Conservation (phyloP, 1,140 invertebrate genomes). For the Macrosteles quadrilineatus region DNA sequence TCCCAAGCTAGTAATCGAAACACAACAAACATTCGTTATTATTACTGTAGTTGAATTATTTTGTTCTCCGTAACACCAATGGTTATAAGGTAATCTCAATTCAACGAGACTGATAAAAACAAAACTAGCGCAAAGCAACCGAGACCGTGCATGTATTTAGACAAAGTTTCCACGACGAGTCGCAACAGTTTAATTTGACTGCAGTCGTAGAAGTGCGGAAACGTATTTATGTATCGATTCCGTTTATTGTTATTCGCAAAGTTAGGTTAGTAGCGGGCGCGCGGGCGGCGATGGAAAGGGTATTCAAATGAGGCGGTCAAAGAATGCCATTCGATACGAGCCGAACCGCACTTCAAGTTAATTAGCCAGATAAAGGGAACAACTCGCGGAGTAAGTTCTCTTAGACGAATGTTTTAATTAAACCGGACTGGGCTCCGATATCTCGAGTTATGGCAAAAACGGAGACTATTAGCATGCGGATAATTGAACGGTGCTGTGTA, state of each 20-base stretch:
- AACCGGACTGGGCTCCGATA: slow-evolving; percentile 3
- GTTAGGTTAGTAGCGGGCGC: not conserved
- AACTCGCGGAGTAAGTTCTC: not conserved
- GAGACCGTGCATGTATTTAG: too few species aligned
- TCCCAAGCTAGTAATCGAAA: too few species aligned
- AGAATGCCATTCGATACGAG: slow-evolving; percentile 20
- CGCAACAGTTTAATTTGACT: too few species aligned
- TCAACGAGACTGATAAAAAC: too few species aligned
- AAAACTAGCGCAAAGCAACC: too few species aligned
- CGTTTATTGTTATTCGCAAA: slow-evolving; percentile 5
- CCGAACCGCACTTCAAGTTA: not conserved
- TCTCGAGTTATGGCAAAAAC: slow-evolving; percentile 3
- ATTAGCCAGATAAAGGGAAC: slow-evolving; percentile 20
- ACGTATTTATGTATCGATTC: not conserved
- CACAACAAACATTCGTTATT: too few species aligned
- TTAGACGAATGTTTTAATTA: slow-evolving; percentile 22
- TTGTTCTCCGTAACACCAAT: too few species aligned
- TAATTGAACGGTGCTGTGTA: slow-evolving; percentile 19
- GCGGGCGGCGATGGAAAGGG: not conserved
- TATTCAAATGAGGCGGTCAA: slow-evolving; percentile 21
- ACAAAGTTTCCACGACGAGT: too few species aligned
- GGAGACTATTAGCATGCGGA: slow-evolving; percentile 15
- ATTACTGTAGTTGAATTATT: too few species aligned
- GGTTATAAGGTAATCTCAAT: too few species aligned
- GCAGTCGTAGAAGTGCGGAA: not conserved